Evolutionary conservation across 2,888 invertebrate genomes (phyloP), one percentile per base, ranked within the genome.

Genomic region (Torymus texanus): DNA sequence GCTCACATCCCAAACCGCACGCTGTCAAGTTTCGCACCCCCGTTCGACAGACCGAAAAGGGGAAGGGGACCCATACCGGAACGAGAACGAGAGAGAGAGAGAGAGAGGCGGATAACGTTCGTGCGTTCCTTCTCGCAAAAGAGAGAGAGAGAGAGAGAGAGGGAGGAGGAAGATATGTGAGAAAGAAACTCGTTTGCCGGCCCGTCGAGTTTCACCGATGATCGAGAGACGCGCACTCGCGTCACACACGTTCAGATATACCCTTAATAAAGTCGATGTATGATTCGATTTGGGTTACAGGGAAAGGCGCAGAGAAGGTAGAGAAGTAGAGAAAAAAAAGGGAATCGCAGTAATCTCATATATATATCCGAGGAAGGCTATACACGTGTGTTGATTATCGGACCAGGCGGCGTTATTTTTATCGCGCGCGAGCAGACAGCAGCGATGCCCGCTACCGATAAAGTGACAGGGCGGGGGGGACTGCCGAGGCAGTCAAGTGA

Each of bases 161-260:
- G 56, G 50, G 41, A 21, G 21, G n/a, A 56, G 56, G 65, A 3
- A 29, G 11, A 62, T 21, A 21, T 51, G 75, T 70, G 56, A 29
- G 55, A 79, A 75, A 75, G 79, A 75, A 68, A 79, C 75, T 75
- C 75, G 79, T 70, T 79, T 70, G 70, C 65, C 70, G 79, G 53
- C 53, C 75, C 50, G 79, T 75, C 70, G 63, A 58, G 59, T 65
- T 53, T 66, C 24, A 8, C 67, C 67, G 53, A 55, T 61, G 67
- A 75, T 67, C 18, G 67, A 59, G 29, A 53, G 58, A 29, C 10
- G 12, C 41, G 59, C 50, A 14, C 67, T 3, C 29, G 29, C 4
- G 29, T 29, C 8, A 29, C 29, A 29, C 29, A 29, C 29, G 11
- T 18, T 71, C 63, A 24, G 71, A 65, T 55, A 70, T 70, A 58